Base-by-base conservation (phyloP, 2,113 vertebrate species). In the Turnix velox region DNA sequence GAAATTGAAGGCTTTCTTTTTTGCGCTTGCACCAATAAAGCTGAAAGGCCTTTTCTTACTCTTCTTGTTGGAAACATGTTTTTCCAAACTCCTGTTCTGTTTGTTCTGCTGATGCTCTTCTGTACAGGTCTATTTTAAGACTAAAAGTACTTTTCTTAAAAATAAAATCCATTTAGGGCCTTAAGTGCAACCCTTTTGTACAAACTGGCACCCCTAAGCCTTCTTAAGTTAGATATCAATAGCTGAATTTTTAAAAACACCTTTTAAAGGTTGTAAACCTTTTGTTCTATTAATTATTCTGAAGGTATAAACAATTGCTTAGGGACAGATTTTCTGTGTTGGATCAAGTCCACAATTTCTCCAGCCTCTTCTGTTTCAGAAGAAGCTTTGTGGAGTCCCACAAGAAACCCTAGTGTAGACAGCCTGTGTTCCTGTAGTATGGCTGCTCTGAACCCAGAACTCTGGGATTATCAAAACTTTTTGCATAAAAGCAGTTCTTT, bases 221-320 rank as follows among this genome's bases (percentile, higher is more conserved):
- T 61, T 49, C 59, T 63, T 57, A 62, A 62, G 51, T 69, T 80
- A 83, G 59, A 10, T 87, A 49, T 37, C 48, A 58, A 27, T 35
- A 74, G 90, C 10, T 88, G 51, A 67, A 49, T 92, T 89, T 93
- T 89, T 89, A 51, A 84, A 67, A n/a, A 25, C 49, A 57, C 14
- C 16, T 74, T 74, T 82, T 67, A 63, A 88, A 79, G 48, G 25
- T 45, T 94, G 22, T 24, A 69, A 69, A 58, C 25, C 9, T 57
- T 9, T 84, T 4, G 18, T 54, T 51, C n/a, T 73, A 3, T 51
- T 39, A 45, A 24, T 61, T 82, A 61, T 59, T 75, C 65, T 63
- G 54, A 83, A 66, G 69, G 24, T 13, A 51, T 68, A 69, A 82
- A 48, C 46, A 18, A 31, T 48, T 65, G 31, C 52, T 81, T 58